Percentiles rank a stretch among this genome's conserved stretches.
Conservation (phyloP, 1,140 invertebrate species). For the Oreohelix idahoensis region DNA sequence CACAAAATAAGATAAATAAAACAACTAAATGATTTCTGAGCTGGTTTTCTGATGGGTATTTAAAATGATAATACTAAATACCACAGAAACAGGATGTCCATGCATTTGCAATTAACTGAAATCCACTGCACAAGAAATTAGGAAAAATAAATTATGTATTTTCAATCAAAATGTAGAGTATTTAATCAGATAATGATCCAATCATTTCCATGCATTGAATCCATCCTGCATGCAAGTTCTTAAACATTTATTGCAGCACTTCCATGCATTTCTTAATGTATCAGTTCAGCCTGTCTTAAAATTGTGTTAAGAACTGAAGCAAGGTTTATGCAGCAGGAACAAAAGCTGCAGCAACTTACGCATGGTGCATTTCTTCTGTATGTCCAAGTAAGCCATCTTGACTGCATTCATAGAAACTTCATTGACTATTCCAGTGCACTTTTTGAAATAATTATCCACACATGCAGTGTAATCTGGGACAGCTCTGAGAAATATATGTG, state of each 20-base stretch:
- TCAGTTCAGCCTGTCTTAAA: background rate
- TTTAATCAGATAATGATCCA: too few species aligned
- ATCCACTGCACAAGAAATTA: too few species aligned
- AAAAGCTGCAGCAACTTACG: background rate
- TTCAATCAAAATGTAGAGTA: too few species aligned
- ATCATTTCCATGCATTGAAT: too few species aligned
- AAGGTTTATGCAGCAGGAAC: background rate
- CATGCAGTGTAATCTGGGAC: conserved; percentile 4
- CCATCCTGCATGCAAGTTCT: background rate
- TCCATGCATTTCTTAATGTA: background rate
- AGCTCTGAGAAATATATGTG: conserved; percentile 14
- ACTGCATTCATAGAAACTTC: conserved; percentile 24
- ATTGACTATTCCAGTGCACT: conserved; percentile 8
- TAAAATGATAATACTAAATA: background rate
- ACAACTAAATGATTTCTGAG: too few species aligned
- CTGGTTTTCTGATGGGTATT: too few species aligned
- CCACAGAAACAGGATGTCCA: background rate
- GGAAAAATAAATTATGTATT: too few species aligned
- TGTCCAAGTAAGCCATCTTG: conserved; percentile 4
- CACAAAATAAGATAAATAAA: too few species aligned
- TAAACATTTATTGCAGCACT: background rate
- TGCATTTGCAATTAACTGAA: too few species aligned
- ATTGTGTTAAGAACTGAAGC: background rate
- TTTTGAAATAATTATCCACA: conserved; percentile 8
- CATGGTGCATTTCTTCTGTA: background rate